Evolutionary conservation across 2,797 vertebrate species (phyloP), one percentile per base, ranked within the genome.

Genomic region (Acropternis orthonyx): DNA sequence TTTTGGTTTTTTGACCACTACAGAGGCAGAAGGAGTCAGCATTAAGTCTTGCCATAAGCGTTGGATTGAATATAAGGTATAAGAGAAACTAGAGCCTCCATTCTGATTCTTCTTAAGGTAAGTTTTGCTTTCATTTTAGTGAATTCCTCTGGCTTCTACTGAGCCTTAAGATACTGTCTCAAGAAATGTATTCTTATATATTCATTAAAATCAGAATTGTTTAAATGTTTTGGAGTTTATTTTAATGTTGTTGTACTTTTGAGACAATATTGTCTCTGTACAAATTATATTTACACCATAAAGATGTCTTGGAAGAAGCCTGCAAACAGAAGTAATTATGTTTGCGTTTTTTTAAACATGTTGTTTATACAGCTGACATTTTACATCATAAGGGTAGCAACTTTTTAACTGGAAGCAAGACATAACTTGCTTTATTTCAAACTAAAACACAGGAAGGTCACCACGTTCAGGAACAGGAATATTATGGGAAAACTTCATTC

Each of bases 321-420:
- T 80, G 18, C n/a, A 72, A 61, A 16, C 7, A 87, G 27, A 71
- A 85, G 14, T 18, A 52, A n/a, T 37, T 30, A 12, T 4, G 6
- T 41, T 43, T 6, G 1, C 0, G 0, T 3, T 55, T 73, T 73
- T 39, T 17, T 5, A 52, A 73, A 22, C 9, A 28, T 0, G 0
- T n/a, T 63, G 9, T 81, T 46, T 55, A 30, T 65, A 68, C 4
- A 80, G 8, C 6, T 61, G 30, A 72, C 30, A 3, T 44, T 79
- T 88, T 74, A 15, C 7, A 43, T 46, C 48, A 52, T 62, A 55
- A 84, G 7, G 10, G 4, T 39, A 67, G 21, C 17, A 79, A 59
- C 3, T 0, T 52, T 79, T 73, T 43, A 76, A 39, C 15, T 73
- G 72, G 23, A 69, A 86, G 23, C 9, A 68, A 87, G 83, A 83